These are phyloP conservation scores for Poecilia picta DNA, from an alignment of 2,797 vertebrate genomes.

Conservation along the genomic window DNA sequence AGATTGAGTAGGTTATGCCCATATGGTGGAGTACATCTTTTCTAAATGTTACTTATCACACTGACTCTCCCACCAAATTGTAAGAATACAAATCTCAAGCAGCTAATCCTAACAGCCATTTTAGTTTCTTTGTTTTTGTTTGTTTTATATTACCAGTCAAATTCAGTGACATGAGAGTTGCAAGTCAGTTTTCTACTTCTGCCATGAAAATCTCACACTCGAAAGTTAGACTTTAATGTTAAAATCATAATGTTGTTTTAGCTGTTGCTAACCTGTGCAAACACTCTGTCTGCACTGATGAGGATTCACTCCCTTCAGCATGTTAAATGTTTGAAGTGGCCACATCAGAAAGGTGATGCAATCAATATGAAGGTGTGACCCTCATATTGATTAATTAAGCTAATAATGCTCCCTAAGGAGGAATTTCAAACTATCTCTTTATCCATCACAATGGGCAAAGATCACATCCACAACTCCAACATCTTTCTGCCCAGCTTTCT, in stretches of 20 bases:
- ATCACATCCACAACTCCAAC: not conserved
- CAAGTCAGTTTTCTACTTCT: not conserved
- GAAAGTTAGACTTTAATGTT: not conserved
- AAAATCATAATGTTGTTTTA: not conserved
- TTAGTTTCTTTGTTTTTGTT: not conserved
- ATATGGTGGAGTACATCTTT: not conserved
- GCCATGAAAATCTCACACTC: not conserved
- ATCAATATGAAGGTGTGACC: not conserved
- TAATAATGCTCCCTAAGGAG: not conserved
- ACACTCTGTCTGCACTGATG: too few relatives aligned
- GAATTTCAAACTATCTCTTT: not conserved
- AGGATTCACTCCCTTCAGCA: not conserved
- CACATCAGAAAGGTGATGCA: not conserved
- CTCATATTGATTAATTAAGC: not conserved
- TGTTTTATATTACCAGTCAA: not conserved
- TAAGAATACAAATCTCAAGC: not conserved
- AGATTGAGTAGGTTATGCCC: not conserved
- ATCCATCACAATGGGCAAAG: not conserved
- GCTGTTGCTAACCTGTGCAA: not conserved
- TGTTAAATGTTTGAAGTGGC: not conserved
- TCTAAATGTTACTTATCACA: not conserved
- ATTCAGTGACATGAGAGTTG: not conserved
- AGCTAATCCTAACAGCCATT: not conserved
- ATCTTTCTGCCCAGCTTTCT: not conserved
- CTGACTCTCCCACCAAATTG: not conserved